Percentiles rank a stretch among this genome's conserved stretches.
Evolutionary conservation across 2,888 invertebrate genomes (phyloP).

Genomic region (Seladonia tumulorum): DNA sequence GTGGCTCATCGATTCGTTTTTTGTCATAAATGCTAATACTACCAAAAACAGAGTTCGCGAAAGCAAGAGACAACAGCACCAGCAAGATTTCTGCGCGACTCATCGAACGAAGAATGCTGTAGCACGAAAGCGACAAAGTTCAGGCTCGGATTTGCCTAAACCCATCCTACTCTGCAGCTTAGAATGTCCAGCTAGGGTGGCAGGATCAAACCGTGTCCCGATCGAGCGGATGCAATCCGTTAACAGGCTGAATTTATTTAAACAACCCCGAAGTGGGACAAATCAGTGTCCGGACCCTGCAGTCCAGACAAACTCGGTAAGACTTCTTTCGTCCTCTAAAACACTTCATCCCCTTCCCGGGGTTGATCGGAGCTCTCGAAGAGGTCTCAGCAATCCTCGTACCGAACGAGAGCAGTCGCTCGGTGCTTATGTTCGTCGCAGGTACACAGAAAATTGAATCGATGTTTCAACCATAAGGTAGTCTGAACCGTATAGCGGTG

Average conservation of each 20-base stretch:
- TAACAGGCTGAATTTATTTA: neutral
- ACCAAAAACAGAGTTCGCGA: neutral
- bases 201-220: slow-evolving; percentile 7
- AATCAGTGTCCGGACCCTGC: slow-evolving; percentile 28
- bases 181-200: neutral
- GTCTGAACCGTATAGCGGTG: neutral
- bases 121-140: neutral
- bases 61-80: neutral
- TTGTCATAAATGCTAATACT: no score
- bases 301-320: neutral
- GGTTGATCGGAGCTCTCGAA: neutral
- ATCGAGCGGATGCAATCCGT: neutral
- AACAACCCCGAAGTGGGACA: neutral
- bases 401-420: neutral
- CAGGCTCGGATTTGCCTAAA: neutral
- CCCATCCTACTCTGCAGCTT: neutral
- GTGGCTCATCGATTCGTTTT: no score
- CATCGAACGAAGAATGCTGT: neutral
- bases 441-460: slow-evolving; percentile 62
- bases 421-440: slow-evolving; percentile 21
- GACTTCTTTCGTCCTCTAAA: neutral
- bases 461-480: slow-evolving; percentile 69
- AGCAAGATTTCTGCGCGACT: neutral
- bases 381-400: slow-evolving; percentile 6
- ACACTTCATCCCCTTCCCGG: neutral